Evolutionary conservation across 2,888 invertebrate species (phyloP).

Genomic region (Lypha dubia): DNA sequence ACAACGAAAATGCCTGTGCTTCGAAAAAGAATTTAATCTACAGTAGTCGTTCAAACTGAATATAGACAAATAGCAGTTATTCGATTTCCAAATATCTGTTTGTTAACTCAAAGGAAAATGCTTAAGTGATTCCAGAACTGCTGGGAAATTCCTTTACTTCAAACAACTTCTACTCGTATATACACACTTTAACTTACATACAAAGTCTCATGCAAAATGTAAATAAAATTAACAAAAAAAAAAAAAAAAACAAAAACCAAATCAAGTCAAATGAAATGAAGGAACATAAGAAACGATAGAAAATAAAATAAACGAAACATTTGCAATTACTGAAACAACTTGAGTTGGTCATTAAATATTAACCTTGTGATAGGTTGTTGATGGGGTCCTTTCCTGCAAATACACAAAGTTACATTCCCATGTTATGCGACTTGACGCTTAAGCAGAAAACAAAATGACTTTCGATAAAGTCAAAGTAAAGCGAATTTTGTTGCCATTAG

Average conservation of each 20-base stretch:
- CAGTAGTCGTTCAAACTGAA: no score
- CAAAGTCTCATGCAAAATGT: conserved; percentile 47
- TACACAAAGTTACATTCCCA: background rate
- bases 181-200: background rate
- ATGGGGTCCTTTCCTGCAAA: conserved; percentile 20
- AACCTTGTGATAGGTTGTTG: conserved; percentile 73
- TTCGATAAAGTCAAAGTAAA: conserved; percentile 56
- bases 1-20: background rate
- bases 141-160: background rate
- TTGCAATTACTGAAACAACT: conserved; percentile 73
- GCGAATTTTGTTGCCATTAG: conserved; percentile 23
- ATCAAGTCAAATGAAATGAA: background rate
- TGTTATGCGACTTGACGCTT: conserved; percentile 18
- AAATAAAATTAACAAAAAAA: conserved; percentile 62
- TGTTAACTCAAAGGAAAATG: background rate
- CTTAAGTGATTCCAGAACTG: background rate
- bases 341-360: conserved; percentile 80
- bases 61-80: background rate
- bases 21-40: no score
- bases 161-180: background rate
- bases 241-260: conserved; percentile 7
- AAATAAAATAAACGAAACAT: conserved; percentile 66
- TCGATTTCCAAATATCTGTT: background rate
- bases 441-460: conserved; percentile 10
- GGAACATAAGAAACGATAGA: conserved; percentile 21